Conservation (phyloP, 2,888 invertebrate genomes). For the Periphyllus acericola region DNA sequence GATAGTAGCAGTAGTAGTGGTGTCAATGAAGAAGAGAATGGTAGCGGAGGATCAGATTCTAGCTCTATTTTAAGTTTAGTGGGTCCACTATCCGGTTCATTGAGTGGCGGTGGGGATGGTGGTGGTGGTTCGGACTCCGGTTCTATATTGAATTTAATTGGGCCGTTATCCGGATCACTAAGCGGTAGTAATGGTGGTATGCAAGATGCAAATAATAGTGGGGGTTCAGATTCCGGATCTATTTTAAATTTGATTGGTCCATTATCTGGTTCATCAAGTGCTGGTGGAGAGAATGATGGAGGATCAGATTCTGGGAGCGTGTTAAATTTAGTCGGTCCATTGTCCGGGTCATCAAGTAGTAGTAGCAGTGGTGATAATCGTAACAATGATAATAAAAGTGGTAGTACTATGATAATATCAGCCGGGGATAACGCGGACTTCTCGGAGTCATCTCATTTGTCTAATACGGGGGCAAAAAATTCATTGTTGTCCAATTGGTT, state of each 20-base stretch:
- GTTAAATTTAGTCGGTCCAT: neutral
- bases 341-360: neutral
- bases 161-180: neutral
- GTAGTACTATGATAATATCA: too few species aligned
- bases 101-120: neutral
- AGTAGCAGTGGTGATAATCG: neutral
- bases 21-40: too few species aligned
- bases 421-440: neutral
- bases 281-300: slow-evolving; percentile 32
- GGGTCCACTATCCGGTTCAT: neutral
- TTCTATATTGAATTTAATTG: neutral
- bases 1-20: neutral
- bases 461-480: neutral
- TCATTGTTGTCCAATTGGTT: slow-evolving; percentile 9
- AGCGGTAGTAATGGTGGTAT: neutral
- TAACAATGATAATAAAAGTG: too few species aligned
- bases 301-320: slow-evolving; percentile 4
- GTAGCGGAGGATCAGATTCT: neutral
- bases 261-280: slow-evolving; percentile 25
- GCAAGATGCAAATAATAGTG: neutral
- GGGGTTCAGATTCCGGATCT: neutral
- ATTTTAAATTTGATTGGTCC: neutral
- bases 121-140: neutral
- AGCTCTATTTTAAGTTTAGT: neutral
- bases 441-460: neutral